Evolutionary conservation across 2,113 vertebrate species (phyloP).

Genomic region (Scomber japonicus): DNA sequence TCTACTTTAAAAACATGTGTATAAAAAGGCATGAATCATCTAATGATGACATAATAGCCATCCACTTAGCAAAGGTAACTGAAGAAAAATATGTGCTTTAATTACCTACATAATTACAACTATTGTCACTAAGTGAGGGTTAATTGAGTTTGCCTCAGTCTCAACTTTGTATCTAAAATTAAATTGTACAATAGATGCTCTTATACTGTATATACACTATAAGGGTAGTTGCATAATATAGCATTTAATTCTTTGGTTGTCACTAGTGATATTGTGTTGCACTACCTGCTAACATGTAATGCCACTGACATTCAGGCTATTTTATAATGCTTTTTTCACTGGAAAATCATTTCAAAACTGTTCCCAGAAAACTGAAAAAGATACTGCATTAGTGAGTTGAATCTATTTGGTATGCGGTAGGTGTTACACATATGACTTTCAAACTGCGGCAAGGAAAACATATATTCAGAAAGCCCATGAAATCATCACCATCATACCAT

Average conservation of each 20-base stretch:
- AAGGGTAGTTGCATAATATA: conserved; percentile 28
- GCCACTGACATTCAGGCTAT: conserved; percentile 1
- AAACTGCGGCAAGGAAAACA: not conserved
- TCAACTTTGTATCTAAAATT: conserved; percentile 24
- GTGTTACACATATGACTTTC: not conserved
- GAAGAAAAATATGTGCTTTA: not conserved
- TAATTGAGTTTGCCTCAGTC: conserved; percentile 14
- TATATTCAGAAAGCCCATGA: not conserved
- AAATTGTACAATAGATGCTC: not conserved
- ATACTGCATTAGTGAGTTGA: not conserved
- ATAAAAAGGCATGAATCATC: conserved; percentile 31
- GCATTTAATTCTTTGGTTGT: conserved; percentile 8
- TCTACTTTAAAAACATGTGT: conserved; percentile 4
- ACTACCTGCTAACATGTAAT: conserved; percentile 8
- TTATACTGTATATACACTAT: conserved; percentile 2
- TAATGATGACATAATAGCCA: conserved; percentile 14
- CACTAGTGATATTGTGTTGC: conserved; percentile 4
- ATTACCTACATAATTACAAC: conserved; percentile 37
- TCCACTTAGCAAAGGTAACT: conserved; percentile 9
- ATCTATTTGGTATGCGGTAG: not conserved
- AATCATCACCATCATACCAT: conserved; percentile 11
- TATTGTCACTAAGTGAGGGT: conserved; percentile 29
- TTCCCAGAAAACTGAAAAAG: not conserved
- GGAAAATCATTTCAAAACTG: not conserved
- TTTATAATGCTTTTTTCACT: not conserved